Conservation (phyloP, 2,113 vertebrate species). For the Corapipo altera region DNA sequence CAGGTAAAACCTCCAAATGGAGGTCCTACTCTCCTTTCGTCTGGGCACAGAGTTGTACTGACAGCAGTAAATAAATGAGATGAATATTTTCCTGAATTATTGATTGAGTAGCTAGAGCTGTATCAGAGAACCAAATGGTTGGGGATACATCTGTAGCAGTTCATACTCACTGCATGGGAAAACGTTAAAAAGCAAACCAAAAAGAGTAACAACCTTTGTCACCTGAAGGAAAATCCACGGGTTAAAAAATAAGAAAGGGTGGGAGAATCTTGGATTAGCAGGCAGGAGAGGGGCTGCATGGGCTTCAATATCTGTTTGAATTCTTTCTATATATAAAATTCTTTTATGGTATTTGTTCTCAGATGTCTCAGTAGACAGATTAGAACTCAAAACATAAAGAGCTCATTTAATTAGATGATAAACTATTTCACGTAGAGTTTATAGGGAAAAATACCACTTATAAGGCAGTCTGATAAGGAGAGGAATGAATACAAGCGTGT, state of each 20-base stretch:
- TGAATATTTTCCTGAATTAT: background rate
- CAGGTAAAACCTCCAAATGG: background rate
- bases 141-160: background rate
- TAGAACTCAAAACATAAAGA: background rate
- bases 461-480: background rate
- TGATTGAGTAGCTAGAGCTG: background rate
- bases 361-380: background rate
- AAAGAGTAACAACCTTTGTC: background rate
- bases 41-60: background rate
- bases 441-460: background rate
- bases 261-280: background rate
- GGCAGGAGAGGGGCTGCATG: background rate
- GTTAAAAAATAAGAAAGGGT: background rate
- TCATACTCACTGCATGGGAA: background rate
- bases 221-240: background rate
- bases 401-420: background rate
- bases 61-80: background rate
- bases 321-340: background rate
- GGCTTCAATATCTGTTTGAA: background rate
- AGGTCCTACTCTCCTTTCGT: background rate
- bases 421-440: background rate
- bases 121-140: background rate
- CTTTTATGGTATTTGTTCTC: background rate
- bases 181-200: background rate
- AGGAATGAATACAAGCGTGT: background rate